phyloP scores from a whole-genome alignment of 2,888 invertebrate species.

The Copidosoma aretas region DNA sequence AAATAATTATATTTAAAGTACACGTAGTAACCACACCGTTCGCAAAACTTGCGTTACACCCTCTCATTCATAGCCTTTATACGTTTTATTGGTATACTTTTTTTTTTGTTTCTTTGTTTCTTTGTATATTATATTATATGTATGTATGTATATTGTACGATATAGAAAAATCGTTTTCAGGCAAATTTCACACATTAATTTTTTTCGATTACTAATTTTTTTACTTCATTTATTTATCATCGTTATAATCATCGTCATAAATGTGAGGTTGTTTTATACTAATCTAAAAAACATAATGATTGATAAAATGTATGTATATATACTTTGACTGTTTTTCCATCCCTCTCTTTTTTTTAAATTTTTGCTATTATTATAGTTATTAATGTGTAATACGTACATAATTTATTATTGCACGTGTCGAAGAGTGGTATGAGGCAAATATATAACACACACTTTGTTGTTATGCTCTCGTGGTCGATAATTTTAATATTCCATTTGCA shows the following conservation, averaged over 20 bases:
- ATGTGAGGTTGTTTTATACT: slow-evolving; percentile 20
- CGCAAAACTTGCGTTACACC: slow-evolving; percentile 35
- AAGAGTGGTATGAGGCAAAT: slow-evolving; percentile 33
- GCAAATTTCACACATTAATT: slow-evolving; percentile 26
- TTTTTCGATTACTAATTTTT: slow-evolving; percentile 2
- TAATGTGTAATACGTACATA: slow-evolving; percentile 33
- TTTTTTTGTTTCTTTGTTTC: neutral
- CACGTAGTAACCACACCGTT: slow-evolving; percentile 40
- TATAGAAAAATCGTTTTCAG: slow-evolving; percentile 40
- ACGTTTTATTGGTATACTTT: too few relatives aligned
- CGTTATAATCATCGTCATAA: neutral
- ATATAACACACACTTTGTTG: slow-evolving; percentile 42
- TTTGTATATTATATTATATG: slow-evolving; percentile 17
- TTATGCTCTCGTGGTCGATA: slow-evolving; percentile 46
- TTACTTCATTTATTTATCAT: slow-evolving; percentile 17
- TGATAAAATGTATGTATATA: slow-evolving; percentile 31
- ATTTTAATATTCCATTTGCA: slow-evolving; percentile 1
- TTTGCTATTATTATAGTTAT: slow-evolving; percentile 24
- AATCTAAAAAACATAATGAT: slow-evolving; percentile 35
- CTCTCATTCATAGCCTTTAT: slow-evolving; percentile 15
- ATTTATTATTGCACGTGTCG: slow-evolving; percentile 33
- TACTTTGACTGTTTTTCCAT: slow-evolving; percentile 17
- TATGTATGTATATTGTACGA: slow-evolving; percentile 22
- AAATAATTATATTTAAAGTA: slow-evolving; percentile 41
- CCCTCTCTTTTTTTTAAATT: neutral